Conservation (phyloP, 53 echinoderm and acorn worm species). For the Echinometra lucunter region DNA sequence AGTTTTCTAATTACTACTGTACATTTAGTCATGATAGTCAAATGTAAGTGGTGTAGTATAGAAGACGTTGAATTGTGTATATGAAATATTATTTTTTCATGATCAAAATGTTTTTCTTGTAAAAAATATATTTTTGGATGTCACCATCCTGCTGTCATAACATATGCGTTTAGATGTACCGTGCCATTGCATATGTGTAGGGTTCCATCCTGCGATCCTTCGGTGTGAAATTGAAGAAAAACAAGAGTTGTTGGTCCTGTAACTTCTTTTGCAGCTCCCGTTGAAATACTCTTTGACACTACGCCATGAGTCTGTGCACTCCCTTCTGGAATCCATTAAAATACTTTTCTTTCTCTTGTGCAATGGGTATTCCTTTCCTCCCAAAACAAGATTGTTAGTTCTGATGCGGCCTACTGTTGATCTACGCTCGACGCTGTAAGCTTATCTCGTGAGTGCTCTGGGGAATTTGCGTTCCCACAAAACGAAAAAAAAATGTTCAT, state of each 20-base stretch:
- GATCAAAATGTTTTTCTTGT: neutral
- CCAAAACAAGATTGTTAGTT: slow-evolving; percentile 51
- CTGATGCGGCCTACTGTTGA: slow-evolving; percentile 50
- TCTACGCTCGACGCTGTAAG: slow-evolving; percentile 35
- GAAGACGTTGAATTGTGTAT: neutral
- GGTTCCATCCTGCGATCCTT: neutral
- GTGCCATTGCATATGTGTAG: neutral
- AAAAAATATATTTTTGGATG: neutral
- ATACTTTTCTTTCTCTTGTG: slow-evolving; percentile 37
- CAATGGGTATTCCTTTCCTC: slow-evolving; percentile 30
- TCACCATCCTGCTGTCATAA: neutral
- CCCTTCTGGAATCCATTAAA: neutral
- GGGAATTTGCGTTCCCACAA: slow-evolving; percentile 53
- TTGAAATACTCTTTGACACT: neutral
- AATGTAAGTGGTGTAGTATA: neutral
- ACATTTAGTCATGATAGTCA: neutral
- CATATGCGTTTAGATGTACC: neutral
- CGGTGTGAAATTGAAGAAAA: neutral
- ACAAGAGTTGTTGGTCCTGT: neutral
- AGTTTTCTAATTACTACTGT: no score
- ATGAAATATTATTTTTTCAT: neutral
- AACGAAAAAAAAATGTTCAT: slow-evolving; percentile 32
- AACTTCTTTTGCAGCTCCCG: neutral
- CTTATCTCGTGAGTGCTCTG: slow-evolving; percentile 58
- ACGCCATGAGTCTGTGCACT: neutral